Evolutionary conservation across 1,140 invertebrate genomes (phyloP).

Genomic region (Drosophila ambigua): DNA sequence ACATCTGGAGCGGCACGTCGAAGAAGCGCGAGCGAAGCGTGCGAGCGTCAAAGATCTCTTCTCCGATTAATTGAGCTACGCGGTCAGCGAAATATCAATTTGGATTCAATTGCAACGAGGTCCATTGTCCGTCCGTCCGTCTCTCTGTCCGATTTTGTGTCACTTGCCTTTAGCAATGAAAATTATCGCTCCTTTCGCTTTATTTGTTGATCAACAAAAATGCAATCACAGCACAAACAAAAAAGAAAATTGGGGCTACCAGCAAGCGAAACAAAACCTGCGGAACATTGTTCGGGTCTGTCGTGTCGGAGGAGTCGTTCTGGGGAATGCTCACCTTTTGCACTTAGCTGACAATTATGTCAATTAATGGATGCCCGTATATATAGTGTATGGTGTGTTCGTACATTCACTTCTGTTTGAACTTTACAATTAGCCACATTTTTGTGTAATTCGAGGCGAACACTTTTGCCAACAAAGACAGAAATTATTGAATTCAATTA

Average conservation of each 20-base stretch:
- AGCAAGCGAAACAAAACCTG: conserved; percentile 11
- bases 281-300: not conserved
- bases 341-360: conserved; percentile 14
- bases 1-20: conserved; percentile 58
- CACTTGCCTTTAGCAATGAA: conserved; percentile 13
- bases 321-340: not conserved
- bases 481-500: conserved; percentile 41
- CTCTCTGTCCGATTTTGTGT: conserved; percentile 31
- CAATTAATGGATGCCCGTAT: not conserved
- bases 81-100: conserved; percentile 41
- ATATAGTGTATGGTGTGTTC: too few species aligned
- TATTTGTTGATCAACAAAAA: conserved; percentile 49
- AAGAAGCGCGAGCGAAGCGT: conserved; percentile 12
- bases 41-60: conserved; percentile 44
- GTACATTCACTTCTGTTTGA: conserved; percentile 50
- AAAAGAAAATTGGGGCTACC: conserved; percentile 1
- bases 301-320: too few species aligned
- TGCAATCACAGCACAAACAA: conserved; percentile 42
- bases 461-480: conserved; percentile 41
- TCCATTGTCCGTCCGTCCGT: not conserved
- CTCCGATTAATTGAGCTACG: conserved; percentile 55
- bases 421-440: conserved; percentile 56
- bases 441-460: conserved; percentile 31
- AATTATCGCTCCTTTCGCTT: conserved; percentile 2
- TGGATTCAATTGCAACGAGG: conserved; percentile 55